Conservation (phyloP, 2,888 invertebrate species). For the Chrysolina americana region DNA sequence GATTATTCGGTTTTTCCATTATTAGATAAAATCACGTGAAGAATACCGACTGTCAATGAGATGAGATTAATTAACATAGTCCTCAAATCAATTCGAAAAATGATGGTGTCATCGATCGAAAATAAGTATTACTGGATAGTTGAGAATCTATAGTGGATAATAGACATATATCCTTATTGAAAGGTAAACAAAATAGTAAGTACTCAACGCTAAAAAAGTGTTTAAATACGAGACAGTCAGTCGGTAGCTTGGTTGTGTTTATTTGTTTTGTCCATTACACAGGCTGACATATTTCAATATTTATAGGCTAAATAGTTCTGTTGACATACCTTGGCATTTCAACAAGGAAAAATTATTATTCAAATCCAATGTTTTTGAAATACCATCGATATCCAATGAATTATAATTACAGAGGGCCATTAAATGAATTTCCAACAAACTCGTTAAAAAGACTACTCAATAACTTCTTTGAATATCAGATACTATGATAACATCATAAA, state of each 20-base stretch:
- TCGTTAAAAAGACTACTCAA: no score
- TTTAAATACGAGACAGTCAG: background rate
- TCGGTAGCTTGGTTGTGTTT: background rate
- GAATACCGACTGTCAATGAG: background rate
- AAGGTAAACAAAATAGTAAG: background rate
- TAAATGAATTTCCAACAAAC: no score
- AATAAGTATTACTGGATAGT: slow-evolving; percentile 23
- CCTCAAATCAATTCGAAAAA: background rate
- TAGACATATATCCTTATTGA: slow-evolving; percentile 9
- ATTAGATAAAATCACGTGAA: background rate
- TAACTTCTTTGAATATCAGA: no score
- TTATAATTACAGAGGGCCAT: no score
- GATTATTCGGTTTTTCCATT: background rate
- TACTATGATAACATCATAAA: no score
- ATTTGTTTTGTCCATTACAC: background rate
- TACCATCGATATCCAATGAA: no score
- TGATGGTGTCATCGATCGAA: slow-evolving; percentile 23
- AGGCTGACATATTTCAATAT: background rate
- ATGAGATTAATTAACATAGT: background rate
- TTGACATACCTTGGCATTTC: background rate
- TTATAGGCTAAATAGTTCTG: background rate
- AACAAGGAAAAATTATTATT: no score
- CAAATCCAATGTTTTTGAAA: no score
- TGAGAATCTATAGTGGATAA: background rate
- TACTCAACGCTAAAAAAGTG: background rate